Conservation (phyloP, 2,888 invertebrate species). For the Rugalucina vietnamica region DNA sequence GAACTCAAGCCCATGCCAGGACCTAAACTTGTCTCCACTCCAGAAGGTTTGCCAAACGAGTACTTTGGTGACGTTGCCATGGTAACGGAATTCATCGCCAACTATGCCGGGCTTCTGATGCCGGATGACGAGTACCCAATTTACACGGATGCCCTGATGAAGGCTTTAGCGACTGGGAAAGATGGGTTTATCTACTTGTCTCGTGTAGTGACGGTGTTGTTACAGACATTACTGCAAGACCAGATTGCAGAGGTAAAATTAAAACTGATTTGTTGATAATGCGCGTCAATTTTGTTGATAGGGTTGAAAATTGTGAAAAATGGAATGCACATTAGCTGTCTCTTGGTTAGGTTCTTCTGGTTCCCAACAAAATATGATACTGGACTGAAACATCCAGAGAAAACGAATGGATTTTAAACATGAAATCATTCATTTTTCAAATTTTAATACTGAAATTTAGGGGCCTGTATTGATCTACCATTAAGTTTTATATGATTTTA, state of each 20-base stretch:
- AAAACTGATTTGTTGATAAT: no score
- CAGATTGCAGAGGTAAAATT: slow-evolving; percentile 82
- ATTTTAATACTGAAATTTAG: no score
- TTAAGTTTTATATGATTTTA: no score
- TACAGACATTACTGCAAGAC: slow-evolving; percentile 83
- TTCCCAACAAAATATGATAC: no score
- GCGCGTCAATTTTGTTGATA: no score
- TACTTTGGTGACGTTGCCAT: slow-evolving; percentile 84
- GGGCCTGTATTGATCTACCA: no score
- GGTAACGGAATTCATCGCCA: slow-evolving; percentile 83
- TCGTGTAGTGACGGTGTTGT: slow-evolving; percentile 76
- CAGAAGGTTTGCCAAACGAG: slow-evolving; percentile 83
- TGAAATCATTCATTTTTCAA: no score
- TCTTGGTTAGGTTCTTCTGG: no score
- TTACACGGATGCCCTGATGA: slow-evolving; percentile 79
- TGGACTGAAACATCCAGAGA: no score
- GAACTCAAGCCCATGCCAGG: slow-evolving; percentile 77
- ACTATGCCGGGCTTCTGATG: slow-evolving; percentile 82
- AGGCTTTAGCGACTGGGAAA: slow-evolving; percentile 74
- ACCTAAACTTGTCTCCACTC: slow-evolving; percentile 81
- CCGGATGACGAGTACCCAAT: slow-evolving; percentile 80
- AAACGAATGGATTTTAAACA: no score
- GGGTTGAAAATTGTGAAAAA: no score
- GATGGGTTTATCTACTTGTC: slow-evolving; percentile 78
- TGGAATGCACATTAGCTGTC: no score